Percentiles rank a stretch among this genome's conserved stretches.
Conservation (phyloP, 2,888 invertebrate genomes). For the Steinernema scapterisci region DNA sequence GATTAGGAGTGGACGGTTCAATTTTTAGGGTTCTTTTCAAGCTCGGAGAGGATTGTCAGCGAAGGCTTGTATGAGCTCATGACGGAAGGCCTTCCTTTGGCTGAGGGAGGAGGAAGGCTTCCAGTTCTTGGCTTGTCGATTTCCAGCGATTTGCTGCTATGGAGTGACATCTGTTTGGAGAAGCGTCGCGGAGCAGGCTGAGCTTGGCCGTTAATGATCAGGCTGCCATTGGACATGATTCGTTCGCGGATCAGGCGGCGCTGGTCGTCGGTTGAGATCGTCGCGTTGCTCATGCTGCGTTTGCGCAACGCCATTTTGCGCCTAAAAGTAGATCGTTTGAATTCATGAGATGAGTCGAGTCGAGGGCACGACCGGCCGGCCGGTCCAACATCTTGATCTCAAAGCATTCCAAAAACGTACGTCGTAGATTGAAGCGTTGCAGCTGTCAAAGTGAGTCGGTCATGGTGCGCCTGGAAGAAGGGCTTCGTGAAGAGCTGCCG, state of each 20-base stretch:
- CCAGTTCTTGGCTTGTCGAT: not conserved
- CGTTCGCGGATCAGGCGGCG: constrained; percentile 36
- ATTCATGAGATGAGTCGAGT: no score
- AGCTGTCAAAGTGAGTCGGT: not conserved
- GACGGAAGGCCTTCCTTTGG: not conserved
- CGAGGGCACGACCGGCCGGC: no score
- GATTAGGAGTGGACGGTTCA: not conserved
- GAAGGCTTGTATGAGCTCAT: constrained; percentile 18
- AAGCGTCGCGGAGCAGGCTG: not conserved
- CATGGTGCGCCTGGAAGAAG: constrained; percentile 22
- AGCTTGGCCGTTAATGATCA: not conserved
- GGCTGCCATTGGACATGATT: constrained; percentile 36
- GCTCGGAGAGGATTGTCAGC: constrained; percentile 2
- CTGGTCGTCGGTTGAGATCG: constrained; percentile 23
- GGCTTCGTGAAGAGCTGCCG: constrained; percentile 1
- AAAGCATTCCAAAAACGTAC: not conserved
- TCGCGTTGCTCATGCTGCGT: constrained; percentile 9
- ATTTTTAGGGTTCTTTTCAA: not conserved
- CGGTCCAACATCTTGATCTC: no score
- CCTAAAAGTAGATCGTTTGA: not conserved
- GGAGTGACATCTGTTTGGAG: not conserved
- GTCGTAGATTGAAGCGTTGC: constrained; percentile 8
- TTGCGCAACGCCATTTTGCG: constrained; percentile 24
- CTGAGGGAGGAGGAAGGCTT: not conserved
- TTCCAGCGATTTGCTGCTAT: constrained; percentile 19